Conservation (phyloP, 37 sponge, comb jelly and placozoan species). For the Amphimedon queenslandica region DNA sequence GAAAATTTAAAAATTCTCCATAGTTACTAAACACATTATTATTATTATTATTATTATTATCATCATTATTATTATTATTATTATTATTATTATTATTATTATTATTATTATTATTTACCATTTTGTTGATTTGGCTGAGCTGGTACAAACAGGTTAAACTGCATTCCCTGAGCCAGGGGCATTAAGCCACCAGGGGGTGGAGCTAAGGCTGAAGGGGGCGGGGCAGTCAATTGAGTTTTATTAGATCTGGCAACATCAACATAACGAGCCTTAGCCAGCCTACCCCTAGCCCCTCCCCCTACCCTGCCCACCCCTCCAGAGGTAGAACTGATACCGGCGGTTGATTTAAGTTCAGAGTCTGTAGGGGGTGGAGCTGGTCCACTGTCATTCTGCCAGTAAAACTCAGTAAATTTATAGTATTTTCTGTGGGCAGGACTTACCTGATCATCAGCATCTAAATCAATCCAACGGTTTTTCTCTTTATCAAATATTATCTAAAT, state of each 20-base stretch:
- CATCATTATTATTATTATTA: too few species aligned
- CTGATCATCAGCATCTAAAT: conserved; percentile 45
- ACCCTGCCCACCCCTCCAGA: background rate
- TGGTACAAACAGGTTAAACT: background rate
- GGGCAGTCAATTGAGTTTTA: background rate
- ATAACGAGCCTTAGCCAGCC: conserved; percentile 28
- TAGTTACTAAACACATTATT: too few species aligned
- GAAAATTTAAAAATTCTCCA: too few species aligned
- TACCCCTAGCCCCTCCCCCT: background rate
- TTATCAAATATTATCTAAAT: conserved; percentile 62
- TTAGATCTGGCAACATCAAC: conserved; percentile 33
- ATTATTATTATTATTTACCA: too few species aligned
- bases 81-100: too few species aligned
- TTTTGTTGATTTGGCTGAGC: conserved; percentile 10
- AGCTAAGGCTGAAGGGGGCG: background rate
- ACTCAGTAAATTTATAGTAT: too few species aligned
- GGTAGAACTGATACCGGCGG: background rate
- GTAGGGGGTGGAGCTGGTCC: conserved; percentile 44
- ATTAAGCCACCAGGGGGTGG: background rate
- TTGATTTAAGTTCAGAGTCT: conserved; percentile 16
- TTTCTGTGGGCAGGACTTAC: conserved; percentile 19
- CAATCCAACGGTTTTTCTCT: conserved; percentile 58
- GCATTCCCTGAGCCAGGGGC: background rate
- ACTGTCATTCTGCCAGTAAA: conserved; percentile 22
- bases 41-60: too few species aligned